Evolutionary conservation across 2,113 vertebrate species (phyloP).

Genomic region (Grammomys dolichurus): DNA sequence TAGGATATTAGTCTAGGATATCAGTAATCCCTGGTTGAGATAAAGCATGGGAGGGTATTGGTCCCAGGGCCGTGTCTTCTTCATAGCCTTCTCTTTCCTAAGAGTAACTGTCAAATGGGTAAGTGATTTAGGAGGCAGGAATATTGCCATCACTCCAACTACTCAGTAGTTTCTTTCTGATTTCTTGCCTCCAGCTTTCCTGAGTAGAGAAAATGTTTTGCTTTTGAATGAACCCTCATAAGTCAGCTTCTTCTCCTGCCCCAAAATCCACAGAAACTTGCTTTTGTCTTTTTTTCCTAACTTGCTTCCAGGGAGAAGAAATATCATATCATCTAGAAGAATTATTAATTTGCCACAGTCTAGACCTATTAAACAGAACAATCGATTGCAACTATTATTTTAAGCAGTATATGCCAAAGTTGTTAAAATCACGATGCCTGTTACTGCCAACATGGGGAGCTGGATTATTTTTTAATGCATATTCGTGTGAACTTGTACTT

Average conservation of each 20-base stretch:
- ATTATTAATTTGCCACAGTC: conserved; percentile 64
- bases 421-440: conserved; percentile 85
- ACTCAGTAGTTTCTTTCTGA: neutral
- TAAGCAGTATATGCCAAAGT: conserved; percentile 69
- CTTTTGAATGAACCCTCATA: neutral
- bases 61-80: neutral
- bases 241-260: neutral
- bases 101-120: neutral
- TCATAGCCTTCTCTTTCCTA: neutral
- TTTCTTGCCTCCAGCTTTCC: neutral
- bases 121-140: neutral
- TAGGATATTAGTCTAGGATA: too few relatives aligned
- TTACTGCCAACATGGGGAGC: conserved; percentile 86
- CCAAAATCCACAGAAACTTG: conserved; percentile 60
- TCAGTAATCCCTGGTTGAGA: too few relatives aligned
- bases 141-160: neutral
- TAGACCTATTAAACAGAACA: conserved; percentile 83
- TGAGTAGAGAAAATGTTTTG: conserved; percentile 12
- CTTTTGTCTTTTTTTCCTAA: neutral
- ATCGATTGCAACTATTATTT: conserved; percentile 78
- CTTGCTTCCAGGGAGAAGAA: conserved; percentile 52
- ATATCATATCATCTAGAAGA: conserved; percentile 63
- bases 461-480: conserved; percentile 82
- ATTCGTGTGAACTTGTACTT: conserved; percentile 82
- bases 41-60: neutral